Base-by-base conservation (phyloP, 2,888 invertebrate genomes). In the Machimus atricapillus region DNA sequence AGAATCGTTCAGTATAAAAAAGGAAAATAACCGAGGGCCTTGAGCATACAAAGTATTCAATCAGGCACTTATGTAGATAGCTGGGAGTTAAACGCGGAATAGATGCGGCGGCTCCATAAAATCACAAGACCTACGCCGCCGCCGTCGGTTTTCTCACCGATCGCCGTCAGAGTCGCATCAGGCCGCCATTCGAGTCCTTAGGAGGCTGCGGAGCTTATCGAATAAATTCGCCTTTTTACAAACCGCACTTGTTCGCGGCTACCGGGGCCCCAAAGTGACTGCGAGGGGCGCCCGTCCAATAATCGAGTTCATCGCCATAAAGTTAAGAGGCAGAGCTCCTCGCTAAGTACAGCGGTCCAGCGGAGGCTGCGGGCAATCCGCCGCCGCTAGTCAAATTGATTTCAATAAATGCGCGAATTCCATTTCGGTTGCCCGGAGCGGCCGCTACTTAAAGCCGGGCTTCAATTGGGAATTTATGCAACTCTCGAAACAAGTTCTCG, bases 401-500 rank as follows among this genome's bases (percentile, higher is more conserved):
- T 81, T 81, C 81, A 81, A 81, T 81, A 81, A 81, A 81, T 34
- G 81, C 81, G 81, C 81, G 56, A 81, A 81, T 81, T 81, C 81
- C 81, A 81, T 81, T 81, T 81, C 81, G 31, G 81, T 81, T 81
- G 81, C 81, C 52, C 56, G 23, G 52, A 23, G 46, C 56, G 37
- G 56, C 81, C 19, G 27, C 81, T 81, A 52, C 81, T 81, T 81
- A 81, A 81, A 34, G 52, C 81, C 34, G 52, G 31, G 34, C 56
- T 81, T 81, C 81, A 81, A 81, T 81, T 81, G 81, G 81, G 34
- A 52, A 81, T 81, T 81, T 81, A 81, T 81, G 56, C 81, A 81
- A 56, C 81, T 27, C 14, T 46, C 46, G 27, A 56, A 81, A 81
- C 81, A 56, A 81, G 81, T 81, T 81, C 81, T 81, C 52, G 14